A percentile compares a stretch with the other conserved stretches of the same genome.
These are phyloP conservation scores for Siphlonurus alternatus DNA, from an alignment of 2,888 invertebrate species.

Conservation along the genomic window DNA sequence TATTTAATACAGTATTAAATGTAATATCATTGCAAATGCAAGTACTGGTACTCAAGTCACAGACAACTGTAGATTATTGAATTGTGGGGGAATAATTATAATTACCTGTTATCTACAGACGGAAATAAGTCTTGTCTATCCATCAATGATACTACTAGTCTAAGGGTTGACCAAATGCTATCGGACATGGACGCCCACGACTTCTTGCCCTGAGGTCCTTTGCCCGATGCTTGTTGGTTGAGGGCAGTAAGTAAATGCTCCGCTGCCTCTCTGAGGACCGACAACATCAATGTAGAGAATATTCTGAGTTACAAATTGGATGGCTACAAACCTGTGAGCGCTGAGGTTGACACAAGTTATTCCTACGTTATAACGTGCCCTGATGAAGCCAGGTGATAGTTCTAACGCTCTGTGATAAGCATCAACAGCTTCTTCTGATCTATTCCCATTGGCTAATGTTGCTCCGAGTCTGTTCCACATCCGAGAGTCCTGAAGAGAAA, in stretches of 20 bases:
- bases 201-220: constrained; percentile 29
- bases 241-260: constrained; percentile 89
- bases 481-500: constrained; percentile 65
- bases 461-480: constrained; percentile 97
- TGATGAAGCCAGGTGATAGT: constrained; percentile 86
- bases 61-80: too few relatives aligned
- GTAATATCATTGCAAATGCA: too few relatives aligned
- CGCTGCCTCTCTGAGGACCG: constrained; percentile 78
- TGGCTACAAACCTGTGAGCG: constrained; percentile 59
- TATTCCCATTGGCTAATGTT: constrained; percentile 86
- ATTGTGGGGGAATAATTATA: too few relatives aligned
- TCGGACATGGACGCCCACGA: constrained; percentile 50
- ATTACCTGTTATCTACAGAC: constrained; percentile 34
- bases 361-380: constrained; percentile 94
- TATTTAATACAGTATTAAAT: too few relatives aligned
- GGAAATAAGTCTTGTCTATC: constrained; percentile 35
- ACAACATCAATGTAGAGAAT: constrained; percentile 13
- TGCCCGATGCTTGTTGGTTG: constrained; percentile 74
- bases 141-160: constrained; percentile 72
- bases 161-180: constrained; percentile 84
- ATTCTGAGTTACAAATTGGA: background rate
- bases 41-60: too few relatives aligned
- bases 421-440: constrained; percentile 89
- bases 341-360: constrained; percentile 94
- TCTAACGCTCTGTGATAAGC: constrained; percentile 86